A percentile compares a stretch with the other conserved stretches of the same genome.
Conservation (phyloP, 2,113 vertebrate species). For the Caretta caretta region DNA sequence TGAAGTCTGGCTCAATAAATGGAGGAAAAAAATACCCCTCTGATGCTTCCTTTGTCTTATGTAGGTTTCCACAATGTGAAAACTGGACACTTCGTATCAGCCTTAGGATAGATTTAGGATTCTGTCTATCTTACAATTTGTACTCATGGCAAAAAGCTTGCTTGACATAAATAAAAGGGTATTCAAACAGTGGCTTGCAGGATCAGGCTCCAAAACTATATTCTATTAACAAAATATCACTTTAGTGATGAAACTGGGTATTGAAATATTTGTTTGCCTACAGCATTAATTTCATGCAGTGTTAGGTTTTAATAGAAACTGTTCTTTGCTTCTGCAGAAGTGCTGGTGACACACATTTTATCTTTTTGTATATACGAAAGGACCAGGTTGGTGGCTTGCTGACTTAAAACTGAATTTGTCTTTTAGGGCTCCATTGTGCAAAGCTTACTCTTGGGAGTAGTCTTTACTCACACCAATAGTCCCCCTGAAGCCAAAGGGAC, state of each 20-base stretch:
- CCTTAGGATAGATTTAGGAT: neutral
- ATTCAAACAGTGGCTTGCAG: neutral
- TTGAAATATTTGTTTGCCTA: neutral
- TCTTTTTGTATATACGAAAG: neutral
- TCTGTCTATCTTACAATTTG: neutral
- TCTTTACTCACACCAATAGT: neutral
- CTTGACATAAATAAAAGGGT: neutral
- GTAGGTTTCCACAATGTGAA: neutral
- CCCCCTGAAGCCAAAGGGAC: neutral
- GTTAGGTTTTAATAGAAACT: neutral
- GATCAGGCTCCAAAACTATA: neutral
- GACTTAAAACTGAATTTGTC: neutral
- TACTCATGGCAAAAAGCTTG: neutral
- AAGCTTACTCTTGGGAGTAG: neutral
- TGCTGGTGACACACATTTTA: neutral
- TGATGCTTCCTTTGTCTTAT: neutral
- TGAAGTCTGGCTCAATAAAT: too few species aligned
- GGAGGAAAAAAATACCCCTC: neutral
- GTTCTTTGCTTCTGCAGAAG: neutral
- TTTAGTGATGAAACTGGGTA: neutral
- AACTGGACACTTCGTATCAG: neutral
- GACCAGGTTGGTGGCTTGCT: neutral
- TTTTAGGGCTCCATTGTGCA: neutral
- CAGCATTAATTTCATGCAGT: neutral
- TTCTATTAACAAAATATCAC: neutral